Evolutionary conservation across 2,113 vertebrate species (phyloP), one percentile per base, ranked within the genome.

Genomic region (Acrocephalus kingi): DNA sequence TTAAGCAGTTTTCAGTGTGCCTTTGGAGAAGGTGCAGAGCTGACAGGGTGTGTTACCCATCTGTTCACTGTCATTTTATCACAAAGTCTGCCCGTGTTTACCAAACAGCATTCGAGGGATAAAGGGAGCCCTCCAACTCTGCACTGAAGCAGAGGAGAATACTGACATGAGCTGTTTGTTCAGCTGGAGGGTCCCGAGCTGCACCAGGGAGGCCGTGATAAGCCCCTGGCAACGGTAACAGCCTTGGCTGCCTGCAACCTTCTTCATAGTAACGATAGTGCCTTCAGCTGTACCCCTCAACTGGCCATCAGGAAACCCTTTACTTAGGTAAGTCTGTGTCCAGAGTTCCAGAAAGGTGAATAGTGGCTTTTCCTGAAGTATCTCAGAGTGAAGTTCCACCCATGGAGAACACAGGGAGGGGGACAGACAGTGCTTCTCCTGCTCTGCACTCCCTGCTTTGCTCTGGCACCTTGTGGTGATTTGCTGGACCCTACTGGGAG

Each of bases 401-500:
- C 14, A 13, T 1, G 7, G 30, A 56, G 46, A 61, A 52, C 20
- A 20, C 49, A 55, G 43, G 28, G 49, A 54, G 43, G 35, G 48
- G 74, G 41, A 55, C 39, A 58, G 54, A 41, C 37, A 39, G 49
- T 13, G 43, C 62, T 79, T 48, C 22, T 45, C 12, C 10, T 4
- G 4, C 51, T 41, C 63, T 1, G 9, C 49, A 8, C 43, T 61
- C 45, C 0, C 0, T n/a, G 69, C 84, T 79, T 52, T 49, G 12
- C 39, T 58, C 59, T 1, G 0, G 79, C 74, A 61, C 68, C 73
- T 21, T 13, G 37, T 19, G 77, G 37, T 19, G 77, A 37, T 49
- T 55, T 11, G 37, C 0, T 87, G 73, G 86, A 77, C 68, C 67
- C 87, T 64, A 80, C 69, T 84, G 55, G 16, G 69, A 74, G 69